Percentiles rank a stretch among this genome's conserved stretches.
These are phyloP conservation scores for Bombyx mori DNA, from an alignment of 1,140 invertebrate species.

Conservation along the genomic window DNA sequence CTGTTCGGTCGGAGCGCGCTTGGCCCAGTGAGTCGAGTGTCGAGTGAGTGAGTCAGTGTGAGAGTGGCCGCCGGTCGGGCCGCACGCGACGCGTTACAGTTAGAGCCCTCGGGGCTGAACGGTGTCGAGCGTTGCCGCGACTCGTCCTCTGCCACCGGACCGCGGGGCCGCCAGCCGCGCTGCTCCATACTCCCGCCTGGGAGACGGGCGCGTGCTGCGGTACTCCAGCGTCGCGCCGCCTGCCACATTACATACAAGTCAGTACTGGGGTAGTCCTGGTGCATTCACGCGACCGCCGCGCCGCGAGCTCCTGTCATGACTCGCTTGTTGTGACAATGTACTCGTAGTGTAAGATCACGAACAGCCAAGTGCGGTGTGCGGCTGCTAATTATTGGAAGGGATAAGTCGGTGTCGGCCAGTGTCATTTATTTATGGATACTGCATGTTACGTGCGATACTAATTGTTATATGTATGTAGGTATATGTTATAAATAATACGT, in stretches of 20 bases:
- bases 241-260: background rate
- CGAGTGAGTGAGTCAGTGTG: background rate
- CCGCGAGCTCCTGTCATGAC: background rate
- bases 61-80: background rate
- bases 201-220: slow-evolving; percentile 19
- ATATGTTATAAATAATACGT: too few species aligned
- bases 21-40: background rate
- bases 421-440: too few species aligned
- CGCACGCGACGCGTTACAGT: slow-evolving; percentile 3
- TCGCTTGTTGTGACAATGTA: too few species aligned
- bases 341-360: too few species aligned
- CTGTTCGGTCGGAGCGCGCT: too few species aligned
- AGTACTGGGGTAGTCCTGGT: background rate
- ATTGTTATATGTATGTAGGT: too few species aligned
- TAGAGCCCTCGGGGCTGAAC: slow-evolving; percentile 1
- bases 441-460: too few species aligned
- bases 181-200: slow-evolving; percentile 29
- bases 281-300: background rate
- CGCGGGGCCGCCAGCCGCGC: slow-evolving; percentile 7
- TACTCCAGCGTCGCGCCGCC: background rate
- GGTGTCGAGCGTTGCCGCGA: background rate
- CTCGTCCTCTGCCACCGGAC: slow-evolving; percentile 8
- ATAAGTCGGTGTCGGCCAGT: too few species aligned
- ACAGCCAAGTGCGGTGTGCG: too few species aligned
- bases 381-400: too few species aligned